Evolutionary conservation across 2,113 vertebrate species (phyloP).

Genomic region (Zapornia atra): DNA sequence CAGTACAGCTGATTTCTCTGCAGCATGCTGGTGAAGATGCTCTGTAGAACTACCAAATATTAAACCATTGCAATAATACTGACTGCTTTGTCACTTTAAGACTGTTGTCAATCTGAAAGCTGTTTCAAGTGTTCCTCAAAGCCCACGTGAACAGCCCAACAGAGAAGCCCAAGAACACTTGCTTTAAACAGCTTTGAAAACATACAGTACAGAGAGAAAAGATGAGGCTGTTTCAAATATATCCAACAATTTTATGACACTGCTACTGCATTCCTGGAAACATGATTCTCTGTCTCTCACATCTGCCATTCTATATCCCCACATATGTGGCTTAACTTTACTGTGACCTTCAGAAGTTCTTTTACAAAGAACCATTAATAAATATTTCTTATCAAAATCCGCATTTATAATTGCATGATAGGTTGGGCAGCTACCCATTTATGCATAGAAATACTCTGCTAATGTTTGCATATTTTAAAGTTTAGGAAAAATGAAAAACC

Average conservation of each 20-base stretch:
- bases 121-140: neutral
- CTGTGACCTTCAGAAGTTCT: neutral
- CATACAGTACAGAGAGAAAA: neutral
- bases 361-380: neutral
- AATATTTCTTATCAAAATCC: neutral
- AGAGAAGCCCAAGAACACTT: neutral
- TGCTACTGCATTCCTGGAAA: slow-evolving; percentile 8
- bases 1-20: neutral
- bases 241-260: neutral
- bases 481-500: neutral
- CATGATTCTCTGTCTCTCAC: neutral
- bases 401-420: neutral
- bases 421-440: neutral
- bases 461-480: neutral
- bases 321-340: neutral
- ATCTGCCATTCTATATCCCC: neutral
- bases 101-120: neutral
- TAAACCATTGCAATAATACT: neutral
- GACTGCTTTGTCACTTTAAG: neutral
- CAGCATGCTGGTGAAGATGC: neutral
- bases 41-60: neutral
- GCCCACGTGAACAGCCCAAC: neutral
- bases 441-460: neutral
- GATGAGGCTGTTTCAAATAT: neutral
- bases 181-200: neutral